Base-by-base conservation (phyloP, 2,888 invertebrate genomes). In the Stenchaetothrips biformis region DNA sequence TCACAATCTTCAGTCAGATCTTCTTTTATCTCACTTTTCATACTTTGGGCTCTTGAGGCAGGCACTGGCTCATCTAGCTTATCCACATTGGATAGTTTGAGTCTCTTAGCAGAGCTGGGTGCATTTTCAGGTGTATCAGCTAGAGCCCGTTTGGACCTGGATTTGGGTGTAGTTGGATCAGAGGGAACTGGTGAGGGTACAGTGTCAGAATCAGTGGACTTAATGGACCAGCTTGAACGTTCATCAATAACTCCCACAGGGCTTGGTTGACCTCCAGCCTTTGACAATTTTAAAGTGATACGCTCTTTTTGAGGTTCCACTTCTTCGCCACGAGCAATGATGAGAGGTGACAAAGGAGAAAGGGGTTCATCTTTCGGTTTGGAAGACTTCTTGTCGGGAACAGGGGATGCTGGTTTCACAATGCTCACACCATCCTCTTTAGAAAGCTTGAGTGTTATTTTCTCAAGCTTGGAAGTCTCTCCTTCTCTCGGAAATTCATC, bases 361-460 rank as follows among this genome's bases (percentile, higher is more conserved):
- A 67, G 67, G 9, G 67, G 67, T 21, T 67, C 67, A 21, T 67
- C 67, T 21, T 67, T 67, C 9, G 21, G n/a, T 67, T 67, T 67
- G 67, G 21, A 9, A 21, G 8, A 9, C 21, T 67, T 67, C 8
- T 21, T 67, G n/a, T 67, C 67, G 2, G 21, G n/a, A 21, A 67
- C 67, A 67, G 67, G 67, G 4, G 67, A 67, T 18, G 67, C 21
- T 67, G 67, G 67, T 21, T 67, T 67, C n/a, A 67, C 67, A 7
- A 67, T 67, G 67, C 67, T 67, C n/a, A 67, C 67, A 67, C 67
- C 21, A 3, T 82, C 82, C 37, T 79, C 79, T 81, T 82, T 82
- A 2, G 82, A 81, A 48, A 82, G 49, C 62, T 82, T 82, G 48
- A 82, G 80, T 25, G 82, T 82, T 77, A 82, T 82, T 77, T 81